Conservation (phyloP, 2,888 invertebrate genomes). For the Arge pagana region DNA sequence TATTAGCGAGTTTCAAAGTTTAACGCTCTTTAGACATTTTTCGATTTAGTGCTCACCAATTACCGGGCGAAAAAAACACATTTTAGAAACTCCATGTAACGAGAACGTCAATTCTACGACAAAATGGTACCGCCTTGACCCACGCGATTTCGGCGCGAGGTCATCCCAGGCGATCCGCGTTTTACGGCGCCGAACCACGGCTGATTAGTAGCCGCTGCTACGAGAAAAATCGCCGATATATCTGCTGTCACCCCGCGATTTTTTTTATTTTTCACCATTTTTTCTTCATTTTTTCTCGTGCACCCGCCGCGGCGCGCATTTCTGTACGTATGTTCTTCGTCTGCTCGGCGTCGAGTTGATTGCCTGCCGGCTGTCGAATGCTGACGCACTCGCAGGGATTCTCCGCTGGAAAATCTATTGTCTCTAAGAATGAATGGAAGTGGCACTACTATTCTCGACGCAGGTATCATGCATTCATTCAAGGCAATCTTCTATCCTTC, state of each 20-base stretch:
- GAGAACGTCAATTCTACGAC: too few species aligned
- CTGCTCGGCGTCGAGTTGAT: not conserved
- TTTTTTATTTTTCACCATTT: not conserved
- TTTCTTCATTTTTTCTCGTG: not conserved
- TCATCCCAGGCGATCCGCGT: conserved; percentile 5
- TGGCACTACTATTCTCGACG: not conserved
- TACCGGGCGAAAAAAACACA: conserved; percentile 1
- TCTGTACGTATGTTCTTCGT: not conserved
- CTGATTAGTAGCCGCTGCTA: too few species aligned
- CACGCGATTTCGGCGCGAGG: conserved; percentile 12
- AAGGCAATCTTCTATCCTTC: too few species aligned
- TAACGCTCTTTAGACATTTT: conserved; percentile 4
- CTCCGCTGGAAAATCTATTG: conserved; percentile 12
- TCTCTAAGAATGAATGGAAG: conserved; percentile 18
- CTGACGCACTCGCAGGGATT: conserved; percentile 13
- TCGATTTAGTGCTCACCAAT: conserved; percentile 12
- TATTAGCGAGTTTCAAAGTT: conserved; percentile 8
- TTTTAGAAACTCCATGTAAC: too few species aligned
- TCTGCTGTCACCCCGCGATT: too few species aligned
- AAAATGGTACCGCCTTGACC: not conserved
- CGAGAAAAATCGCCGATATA: too few species aligned
- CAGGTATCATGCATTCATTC: not conserved
- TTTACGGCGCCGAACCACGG: too few species aligned
- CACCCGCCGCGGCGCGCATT: not conserved
- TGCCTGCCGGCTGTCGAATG: conserved; percentile 8